Conservation (phyloP, 2,888 invertebrate genomes). For the Sinelater perroti region DNA sequence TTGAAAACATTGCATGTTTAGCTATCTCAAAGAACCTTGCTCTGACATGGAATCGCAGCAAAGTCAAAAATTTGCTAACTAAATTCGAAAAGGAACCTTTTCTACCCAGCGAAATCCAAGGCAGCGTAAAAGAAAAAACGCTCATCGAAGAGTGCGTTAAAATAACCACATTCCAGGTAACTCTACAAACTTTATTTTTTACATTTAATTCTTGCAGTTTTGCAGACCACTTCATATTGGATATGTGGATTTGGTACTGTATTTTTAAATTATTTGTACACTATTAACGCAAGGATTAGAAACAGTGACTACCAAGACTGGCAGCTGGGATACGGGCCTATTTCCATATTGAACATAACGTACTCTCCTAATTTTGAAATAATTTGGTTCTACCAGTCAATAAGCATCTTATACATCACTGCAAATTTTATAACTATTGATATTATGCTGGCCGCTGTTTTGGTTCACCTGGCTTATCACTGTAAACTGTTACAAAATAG, state of each 20-base stretch:
- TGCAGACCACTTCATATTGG: no score
- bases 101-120: neutral
- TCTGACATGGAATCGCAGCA: neutral
- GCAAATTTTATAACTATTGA: constrained; percentile 7
- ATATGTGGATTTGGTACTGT: no score
- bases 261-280: neutral
- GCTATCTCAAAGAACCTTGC: neutral
- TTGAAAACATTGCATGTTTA: no score
- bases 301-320: constrained; percentile 15
- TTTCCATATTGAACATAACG: constrained; percentile 23
- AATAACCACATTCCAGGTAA: neutral
- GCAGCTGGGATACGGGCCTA: constrained; percentile 24
- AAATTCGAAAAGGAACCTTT: neutral
- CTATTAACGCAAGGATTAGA: neutral
- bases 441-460: constrained; percentile 15
- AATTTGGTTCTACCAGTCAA: constrained; percentile 14
- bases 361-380: constrained; percentile 30
- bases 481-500: constrained; percentile 28
- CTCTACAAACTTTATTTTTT: no score
- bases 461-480: constrained; percentile 23
- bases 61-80: neutral
- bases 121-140: neutral
- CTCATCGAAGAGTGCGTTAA: neutral
- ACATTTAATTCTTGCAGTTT: no score
- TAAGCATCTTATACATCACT: constrained; percentile 7